Evolutionary conservation across 2,888 invertebrate genomes (phyloP).

Genomic region (Caprella mutica): DNA sequence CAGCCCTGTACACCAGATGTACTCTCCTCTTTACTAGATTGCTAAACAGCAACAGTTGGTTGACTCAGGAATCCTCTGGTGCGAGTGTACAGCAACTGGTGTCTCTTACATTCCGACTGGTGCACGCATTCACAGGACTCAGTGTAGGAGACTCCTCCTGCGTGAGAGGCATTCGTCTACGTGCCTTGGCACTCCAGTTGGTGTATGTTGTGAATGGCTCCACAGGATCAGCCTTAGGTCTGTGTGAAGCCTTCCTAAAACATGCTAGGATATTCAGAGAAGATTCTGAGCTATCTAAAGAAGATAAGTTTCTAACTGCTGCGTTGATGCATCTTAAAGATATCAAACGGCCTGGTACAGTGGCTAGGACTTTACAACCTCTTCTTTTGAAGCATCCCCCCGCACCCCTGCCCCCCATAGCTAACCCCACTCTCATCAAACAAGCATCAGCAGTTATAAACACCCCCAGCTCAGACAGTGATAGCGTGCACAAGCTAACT

Average conservation of each 20-base stretch:
- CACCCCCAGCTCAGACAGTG: slow-evolving; percentile 72
- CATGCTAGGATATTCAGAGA: slow-evolving; percentile 41
- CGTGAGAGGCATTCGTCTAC: slow-evolving; percentile 69
- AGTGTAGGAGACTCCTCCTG: slow-evolving; percentile 62
- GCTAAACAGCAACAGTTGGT: slow-evolving; percentile 43
- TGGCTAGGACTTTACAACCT: slow-evolving; percentile 65
- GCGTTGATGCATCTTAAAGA: slow-evolving; percentile 67
- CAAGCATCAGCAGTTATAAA: slow-evolving; percentile 49
- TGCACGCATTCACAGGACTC: slow-evolving; percentile 75
- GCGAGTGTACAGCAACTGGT: slow-evolving; percentile 42
- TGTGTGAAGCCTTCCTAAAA: slow-evolving; percentile 61
- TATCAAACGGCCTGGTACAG: slow-evolving; percentile 72
- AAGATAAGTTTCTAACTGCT: slow-evolving; percentile 64
- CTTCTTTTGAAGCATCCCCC: slow-evolving; percentile 58
- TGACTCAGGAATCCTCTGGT: slow-evolving; percentile 41
- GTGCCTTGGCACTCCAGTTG: slow-evolving; percentile 67
- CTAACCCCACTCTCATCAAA: slow-evolving; percentile 21
- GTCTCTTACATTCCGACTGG: slow-evolving; percentile 48
- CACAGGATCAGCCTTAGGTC: slow-evolving; percentile 59
- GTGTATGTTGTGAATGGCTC: slow-evolving; percentile 60
- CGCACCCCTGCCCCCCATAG: slow-evolving; percentile 47
- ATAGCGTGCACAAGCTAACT: slow-evolving; percentile 74
- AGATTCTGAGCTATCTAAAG: not conserved
- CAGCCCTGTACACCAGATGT: slow-evolving; percentile 61
- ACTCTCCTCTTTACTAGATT: slow-evolving; percentile 46